Base-by-base conservation (phyloP, 2,888 invertebrate species). In the Bedellia somnulentella region DNA sequence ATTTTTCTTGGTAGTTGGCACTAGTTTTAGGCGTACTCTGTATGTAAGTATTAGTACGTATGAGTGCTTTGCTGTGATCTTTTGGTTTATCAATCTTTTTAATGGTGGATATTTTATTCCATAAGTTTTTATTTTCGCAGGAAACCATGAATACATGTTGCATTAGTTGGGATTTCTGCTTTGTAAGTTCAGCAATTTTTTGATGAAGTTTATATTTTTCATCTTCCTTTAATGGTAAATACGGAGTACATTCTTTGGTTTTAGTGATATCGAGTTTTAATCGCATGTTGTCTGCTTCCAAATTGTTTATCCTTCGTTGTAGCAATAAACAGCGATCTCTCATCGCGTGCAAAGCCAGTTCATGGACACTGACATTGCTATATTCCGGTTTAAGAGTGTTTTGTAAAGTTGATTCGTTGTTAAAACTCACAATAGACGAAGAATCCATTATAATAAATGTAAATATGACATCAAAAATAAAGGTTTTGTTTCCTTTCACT, bases 71-170 rank as follows among this genome's bases (percentile, higher is more conserved):
- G 4, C 31, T 35, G 15, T 44, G 43, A 23, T 56, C 56, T 37
- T 57, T 46, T 1, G 37, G 26, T 41, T 57, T 70, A 8, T 63
- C 59, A 9, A 51, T 37, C 1, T 49, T 49, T 31, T 61, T 73
- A 15, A 68, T 37, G 9, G 80, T 80, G 4, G 85, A 83, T 32
- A 91, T 68, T 46, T 86, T 82, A 33, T 78, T 82, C 91, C 91
- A 91, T 24, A 91, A 59, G 39, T 86, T 85, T 45, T 85, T 83
- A 53, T 91, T 91, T 57, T 91, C 91, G 43, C 81, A 80, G 3
- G 89, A 85, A 6, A 91, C 88, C 87, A 91, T 88, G 43, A 80
- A 82, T 16, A 89, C 80, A 48, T 88, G 88, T 50, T 87, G 86
- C 43, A 83, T 80, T 1, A 91, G 62, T 47, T 89, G 88, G 1